Percentiles rank a stretch among this genome's conserved stretches.
Evolutionary conservation across 2,113 vertebrate genomes (phyloP).

Genomic region (Rhinolophus sinicus): DNA sequence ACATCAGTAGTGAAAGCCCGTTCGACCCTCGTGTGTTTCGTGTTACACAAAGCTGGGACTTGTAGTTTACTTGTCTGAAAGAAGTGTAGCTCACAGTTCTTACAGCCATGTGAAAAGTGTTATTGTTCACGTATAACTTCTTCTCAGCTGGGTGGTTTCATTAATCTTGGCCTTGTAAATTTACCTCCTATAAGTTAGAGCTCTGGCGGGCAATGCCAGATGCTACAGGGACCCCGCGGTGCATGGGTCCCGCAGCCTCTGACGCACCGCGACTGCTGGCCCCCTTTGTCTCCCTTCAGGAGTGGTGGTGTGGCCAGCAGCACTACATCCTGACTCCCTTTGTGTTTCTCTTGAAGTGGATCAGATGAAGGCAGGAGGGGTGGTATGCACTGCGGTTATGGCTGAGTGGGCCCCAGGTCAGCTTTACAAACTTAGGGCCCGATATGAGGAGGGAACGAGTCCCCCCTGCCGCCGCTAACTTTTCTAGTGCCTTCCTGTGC

Average conservation of each 20-base stretch:
- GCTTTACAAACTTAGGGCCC: neutral
- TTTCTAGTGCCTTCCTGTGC: neutral
- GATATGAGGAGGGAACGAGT: neutral
- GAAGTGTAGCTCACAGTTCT: neutral
- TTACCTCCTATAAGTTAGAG: neutral
- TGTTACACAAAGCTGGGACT: neutral
- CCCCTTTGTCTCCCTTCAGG: neutral
- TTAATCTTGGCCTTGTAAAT: neutral
- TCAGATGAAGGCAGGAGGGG: neutral
- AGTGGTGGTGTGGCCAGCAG: neutral
- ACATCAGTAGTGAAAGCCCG: neutral
- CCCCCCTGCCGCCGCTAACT: neutral
- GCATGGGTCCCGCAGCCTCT: neutral
- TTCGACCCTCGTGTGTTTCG: neutral
- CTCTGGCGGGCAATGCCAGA: neutral
- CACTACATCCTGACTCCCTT: neutral
- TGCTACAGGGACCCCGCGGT: neutral
- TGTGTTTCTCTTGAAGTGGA: neutral
- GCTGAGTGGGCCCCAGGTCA: neutral
- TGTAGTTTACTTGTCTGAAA: neutral
- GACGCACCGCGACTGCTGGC: too few relatives aligned
- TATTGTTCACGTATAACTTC: neutral
- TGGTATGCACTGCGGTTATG: neutral
- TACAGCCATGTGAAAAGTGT: neutral
- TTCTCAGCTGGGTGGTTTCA: neutral